Percentiles rank a stretch among this genome's conserved stretches.
Evolutionary conservation across 2,797 vertebrate genomes (phyloP).

Genomic region (Microctenopoma stevenorrisi): DNA sequence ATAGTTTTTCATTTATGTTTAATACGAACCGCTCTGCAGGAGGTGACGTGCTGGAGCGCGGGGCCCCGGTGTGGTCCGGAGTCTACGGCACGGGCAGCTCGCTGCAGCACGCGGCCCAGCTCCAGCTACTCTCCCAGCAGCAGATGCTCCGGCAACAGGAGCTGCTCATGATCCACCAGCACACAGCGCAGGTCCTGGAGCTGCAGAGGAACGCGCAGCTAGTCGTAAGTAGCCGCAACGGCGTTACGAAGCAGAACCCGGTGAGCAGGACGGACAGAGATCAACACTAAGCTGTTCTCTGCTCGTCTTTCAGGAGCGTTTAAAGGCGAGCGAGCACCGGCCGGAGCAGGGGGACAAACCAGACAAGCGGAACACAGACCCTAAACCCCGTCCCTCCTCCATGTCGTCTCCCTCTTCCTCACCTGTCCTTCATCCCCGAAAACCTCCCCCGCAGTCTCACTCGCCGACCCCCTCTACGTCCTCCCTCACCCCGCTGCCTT

Average conservation of each 20-base stretch:
- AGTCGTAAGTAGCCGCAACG: slow-evolving; percentile 82
- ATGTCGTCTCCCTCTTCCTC: slow-evolving; percentile 78
- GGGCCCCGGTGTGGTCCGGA: slow-evolving; percentile 91
- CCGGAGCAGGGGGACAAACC: slow-evolving; percentile 90
- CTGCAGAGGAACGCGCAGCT: slow-evolving; percentile 94
- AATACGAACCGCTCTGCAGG: slow-evolving; percentile 47
- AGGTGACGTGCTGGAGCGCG: slow-evolving; percentile 93
- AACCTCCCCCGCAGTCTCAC: slow-evolving; percentile 80
- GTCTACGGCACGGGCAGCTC: slow-evolving; percentile 90
- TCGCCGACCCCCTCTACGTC: slow-evolving; percentile 85
- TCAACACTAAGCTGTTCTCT: background rate
- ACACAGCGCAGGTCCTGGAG: slow-evolving; percentile 95
- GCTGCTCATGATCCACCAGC: slow-evolving; percentile 96
- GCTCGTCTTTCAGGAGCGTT: slow-evolving; percentile 86
- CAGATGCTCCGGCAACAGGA: slow-evolving; percentile 97
- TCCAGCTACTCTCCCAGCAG: slow-evolving; percentile 97
- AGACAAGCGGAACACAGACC: slow-evolving; percentile 85
- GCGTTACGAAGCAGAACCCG: too few relatives aligned
- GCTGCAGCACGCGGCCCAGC: slow-evolving; percentile 96
- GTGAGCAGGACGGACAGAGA: too few relatives aligned
- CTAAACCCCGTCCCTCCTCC: slow-evolving; percentile 84
- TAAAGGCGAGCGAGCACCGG: slow-evolving; percentile 91
- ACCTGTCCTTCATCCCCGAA: slow-evolving; percentile 85
- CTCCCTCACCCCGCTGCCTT: slow-evolving; percentile 86
- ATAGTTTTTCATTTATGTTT: too few relatives aligned